phyloP scores from a whole-genome alignment of 2,113 vertebrate genomes.

The Vulpes vulpes region DNA sequence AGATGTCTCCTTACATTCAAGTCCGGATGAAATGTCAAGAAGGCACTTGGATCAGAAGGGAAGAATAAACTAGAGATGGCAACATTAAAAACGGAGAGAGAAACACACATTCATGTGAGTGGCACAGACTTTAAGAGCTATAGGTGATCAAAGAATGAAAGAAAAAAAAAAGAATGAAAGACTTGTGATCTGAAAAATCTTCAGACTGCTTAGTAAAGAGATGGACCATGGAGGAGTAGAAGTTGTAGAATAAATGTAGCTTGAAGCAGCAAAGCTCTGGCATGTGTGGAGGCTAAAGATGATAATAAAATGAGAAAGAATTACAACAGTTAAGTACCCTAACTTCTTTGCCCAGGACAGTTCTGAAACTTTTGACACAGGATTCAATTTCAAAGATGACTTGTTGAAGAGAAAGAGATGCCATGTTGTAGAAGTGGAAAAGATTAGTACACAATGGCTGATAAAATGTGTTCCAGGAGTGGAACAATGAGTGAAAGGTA shows the following conservation, averaged over 20 bases:
- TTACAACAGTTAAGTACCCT: not conserved
- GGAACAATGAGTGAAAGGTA: not conserved
- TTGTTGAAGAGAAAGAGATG: not conserved
- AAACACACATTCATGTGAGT: not conserved
- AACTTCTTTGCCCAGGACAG: not conserved
- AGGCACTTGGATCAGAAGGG: not conserved
- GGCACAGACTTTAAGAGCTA: not conserved
- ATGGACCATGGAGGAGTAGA: not conserved
- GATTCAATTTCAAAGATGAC: not conserved
- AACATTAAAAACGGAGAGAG: not conserved
- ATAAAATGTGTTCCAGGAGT: not conserved
- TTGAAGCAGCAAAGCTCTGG: not conserved
- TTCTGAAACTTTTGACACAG: not conserved
- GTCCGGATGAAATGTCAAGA: not conserved
- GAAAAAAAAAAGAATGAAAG: not conserved
- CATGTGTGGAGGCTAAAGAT: not conserved
- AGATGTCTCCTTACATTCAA: not conserved
- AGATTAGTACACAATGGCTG: not conserved
- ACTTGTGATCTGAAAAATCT: not conserved
- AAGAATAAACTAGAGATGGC: not conserved
- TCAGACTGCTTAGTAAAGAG: not conserved
- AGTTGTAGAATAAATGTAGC: not conserved
- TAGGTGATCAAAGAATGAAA: not conserved
- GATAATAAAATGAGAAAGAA: not conserved
- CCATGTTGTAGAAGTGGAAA: not conserved